Percentiles rank a stretch among this genome's conserved stretches.
phyloP scores from a whole-genome alignment of 2,888 invertebrate species.

The Tolmerus cingulatus region DNA sequence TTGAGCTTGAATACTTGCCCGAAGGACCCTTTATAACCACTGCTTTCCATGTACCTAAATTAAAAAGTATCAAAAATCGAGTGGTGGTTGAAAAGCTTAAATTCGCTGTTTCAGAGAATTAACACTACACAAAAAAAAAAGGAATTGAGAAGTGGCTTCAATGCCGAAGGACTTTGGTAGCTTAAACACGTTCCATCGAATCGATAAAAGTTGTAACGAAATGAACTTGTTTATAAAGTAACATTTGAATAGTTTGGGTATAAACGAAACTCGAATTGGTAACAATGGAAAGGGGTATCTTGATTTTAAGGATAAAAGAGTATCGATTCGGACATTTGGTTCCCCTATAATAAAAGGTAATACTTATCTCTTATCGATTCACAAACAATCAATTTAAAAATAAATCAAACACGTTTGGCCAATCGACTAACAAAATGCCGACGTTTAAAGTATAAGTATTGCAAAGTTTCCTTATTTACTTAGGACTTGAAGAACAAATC shows the following conservation, averaged over 20 bases:
- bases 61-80: neutral
- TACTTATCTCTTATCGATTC: neutral
- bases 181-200: neutral
- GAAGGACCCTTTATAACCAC: neutral
- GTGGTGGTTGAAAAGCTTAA: neutral
- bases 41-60: neutral
- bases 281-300: neutral
- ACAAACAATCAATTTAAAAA: neutral
- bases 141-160: neutral
- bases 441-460: neutral
- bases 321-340: neutral
- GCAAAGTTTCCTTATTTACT: conserved; percentile 1
- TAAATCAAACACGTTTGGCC: neutral
- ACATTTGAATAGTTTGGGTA: neutral
- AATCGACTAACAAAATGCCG: neutral
- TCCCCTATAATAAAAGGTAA: neutral
- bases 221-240: neutral
- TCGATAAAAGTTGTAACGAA: neutral
- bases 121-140: neutral
- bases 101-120: neutral
- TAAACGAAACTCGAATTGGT: neutral
- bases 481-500: neutral
- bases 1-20: neutral
- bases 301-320: neutral
- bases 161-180: neutral